phyloP scores from a whole-genome alignment of 2,888 invertebrate species.

The Andrena marginata region DNA sequence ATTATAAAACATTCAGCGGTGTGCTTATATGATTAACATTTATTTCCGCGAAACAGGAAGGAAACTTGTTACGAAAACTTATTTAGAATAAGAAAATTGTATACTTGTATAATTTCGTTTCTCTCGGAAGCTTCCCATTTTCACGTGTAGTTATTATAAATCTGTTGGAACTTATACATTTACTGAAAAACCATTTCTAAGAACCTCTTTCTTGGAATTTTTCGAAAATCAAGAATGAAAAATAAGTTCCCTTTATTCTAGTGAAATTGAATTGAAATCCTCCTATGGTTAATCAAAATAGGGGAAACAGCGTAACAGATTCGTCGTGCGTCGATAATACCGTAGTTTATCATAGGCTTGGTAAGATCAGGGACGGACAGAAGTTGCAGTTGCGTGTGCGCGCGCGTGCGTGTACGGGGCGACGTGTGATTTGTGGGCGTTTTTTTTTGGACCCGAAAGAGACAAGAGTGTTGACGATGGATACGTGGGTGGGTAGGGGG shows the following conservation, averaged over 20 bases:
- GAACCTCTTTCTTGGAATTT: too few species aligned
- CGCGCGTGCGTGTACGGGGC: constrained; percentile 48
- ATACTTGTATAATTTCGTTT: too few species aligned
- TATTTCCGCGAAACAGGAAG: neutral
- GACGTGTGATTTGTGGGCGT: constrained; percentile 63
- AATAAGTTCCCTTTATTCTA: too few species aligned
- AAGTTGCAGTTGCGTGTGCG: constrained; percentile 33
- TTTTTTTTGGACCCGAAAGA: constrained; percentile 53
- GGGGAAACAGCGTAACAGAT: constrained; percentile 17
- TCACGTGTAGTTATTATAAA: too few species aligned
- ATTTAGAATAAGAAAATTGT: neutral
- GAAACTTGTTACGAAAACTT: too few species aligned
- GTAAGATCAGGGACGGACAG: constrained; percentile 28
- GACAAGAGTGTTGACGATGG: constrained; percentile 6
- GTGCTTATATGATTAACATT: neutral
- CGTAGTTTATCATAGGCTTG: constrained; percentile 31
- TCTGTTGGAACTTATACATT: too few species aligned
- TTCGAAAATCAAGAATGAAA: too few species aligned
- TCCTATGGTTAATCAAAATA: neutral
- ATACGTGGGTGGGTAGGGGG: constrained; percentile 34
- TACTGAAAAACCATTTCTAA: too few species aligned
- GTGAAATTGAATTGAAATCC: neutral
- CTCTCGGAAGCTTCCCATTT: too few species aligned
- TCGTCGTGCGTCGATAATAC: constrained; percentile 27
- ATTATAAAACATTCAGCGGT: neutral